Conservation (phyloP, 2,113 vertebrate species). For the Copsychus sechellarum region DNA sequence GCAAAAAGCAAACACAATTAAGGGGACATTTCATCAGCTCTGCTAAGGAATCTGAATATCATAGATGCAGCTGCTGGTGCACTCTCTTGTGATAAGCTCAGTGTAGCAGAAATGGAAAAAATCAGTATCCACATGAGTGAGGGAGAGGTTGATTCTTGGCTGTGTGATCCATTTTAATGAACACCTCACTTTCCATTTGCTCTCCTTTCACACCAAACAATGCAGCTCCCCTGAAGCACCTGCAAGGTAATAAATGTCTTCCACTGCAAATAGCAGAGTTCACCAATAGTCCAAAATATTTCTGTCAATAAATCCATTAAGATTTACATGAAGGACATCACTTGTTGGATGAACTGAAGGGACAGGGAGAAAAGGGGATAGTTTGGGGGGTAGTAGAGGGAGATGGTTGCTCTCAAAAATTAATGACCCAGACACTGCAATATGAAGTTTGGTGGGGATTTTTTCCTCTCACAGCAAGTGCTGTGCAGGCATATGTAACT, state of each 20-base stretch:
- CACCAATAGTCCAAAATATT: neutral
- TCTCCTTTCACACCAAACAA: conserved; percentile 23
- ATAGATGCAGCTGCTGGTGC: neutral
- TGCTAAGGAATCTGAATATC: conserved; percentile 15
- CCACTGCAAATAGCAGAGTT: neutral
- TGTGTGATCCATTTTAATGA: conserved; percentile 14
- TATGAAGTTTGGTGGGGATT: neutral
- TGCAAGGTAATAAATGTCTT: neutral
- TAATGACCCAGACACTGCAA: neutral
- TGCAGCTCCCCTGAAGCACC: neutral
- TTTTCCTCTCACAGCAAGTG: neutral
- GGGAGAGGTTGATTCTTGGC: neutral
- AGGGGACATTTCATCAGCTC: conserved; percentile 31
- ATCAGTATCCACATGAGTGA: neutral
- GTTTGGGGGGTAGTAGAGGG: neutral
- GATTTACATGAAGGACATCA: neutral
- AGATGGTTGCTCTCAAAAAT: neutral
- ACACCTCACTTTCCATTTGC: neutral
- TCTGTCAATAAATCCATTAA: neutral
- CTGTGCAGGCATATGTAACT: neutral
- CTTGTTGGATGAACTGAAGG: neutral
- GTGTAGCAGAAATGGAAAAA: conserved; percentile 24
- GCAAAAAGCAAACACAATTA: conserved; percentile 9
- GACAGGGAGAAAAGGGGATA: neutral
- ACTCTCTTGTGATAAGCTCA: conserved; percentile 20